Evolutionary conservation across 2,113 vertebrate genomes (phyloP), one percentile per base, ranked within the genome.

Genomic region (Toxotes jaculatrix): DNA sequence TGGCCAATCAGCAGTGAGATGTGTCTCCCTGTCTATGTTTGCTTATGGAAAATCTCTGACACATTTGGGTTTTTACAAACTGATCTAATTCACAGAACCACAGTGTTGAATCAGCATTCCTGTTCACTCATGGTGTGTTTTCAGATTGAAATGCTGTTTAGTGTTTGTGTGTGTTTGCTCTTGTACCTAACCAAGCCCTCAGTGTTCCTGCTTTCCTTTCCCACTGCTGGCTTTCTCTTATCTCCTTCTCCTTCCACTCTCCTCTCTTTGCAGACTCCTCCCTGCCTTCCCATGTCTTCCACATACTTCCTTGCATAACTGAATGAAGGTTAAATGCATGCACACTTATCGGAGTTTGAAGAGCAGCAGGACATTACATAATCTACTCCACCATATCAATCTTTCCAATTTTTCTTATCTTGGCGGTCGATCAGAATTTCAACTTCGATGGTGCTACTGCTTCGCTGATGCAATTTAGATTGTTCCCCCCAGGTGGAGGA

Each of bases 381-480:
- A 84, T 88, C 89, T 45, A 17, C 74, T 80, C 66, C 36, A 69
- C 82, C 17, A 68, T 79, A 83, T 85, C 78, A 79, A 80, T 73
- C 81, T 43, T 66, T 77, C 43, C 74, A 57, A 47, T 61, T 82
- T 78, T 42, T 68, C 81, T 86, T 83, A 91, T 92, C 86, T 77
- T 1, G 3, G 13, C 40, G 2, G 19, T 64, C 40, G 3, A 89
- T 88, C 86, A 2, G 34, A 80, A 77, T 80, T 88, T 80, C 80
- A 34, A 70, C 87, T 64, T 64, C 71, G 31, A 79, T 56, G 84
- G 69, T 57, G 74, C 82, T 34, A 3, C 75, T 2, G 78, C 81
- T 68, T 76, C 21, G 17, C 89, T 82, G 89, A 91, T 92, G 88
- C 75, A 89, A 89, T 89, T 90, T 89, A 92, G 91, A 92, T 92